These are phyloP conservation scores for Nautilus pompilius DNA, from an alignment of 1,140 invertebrate species.

Conservation along the genomic window DNA sequence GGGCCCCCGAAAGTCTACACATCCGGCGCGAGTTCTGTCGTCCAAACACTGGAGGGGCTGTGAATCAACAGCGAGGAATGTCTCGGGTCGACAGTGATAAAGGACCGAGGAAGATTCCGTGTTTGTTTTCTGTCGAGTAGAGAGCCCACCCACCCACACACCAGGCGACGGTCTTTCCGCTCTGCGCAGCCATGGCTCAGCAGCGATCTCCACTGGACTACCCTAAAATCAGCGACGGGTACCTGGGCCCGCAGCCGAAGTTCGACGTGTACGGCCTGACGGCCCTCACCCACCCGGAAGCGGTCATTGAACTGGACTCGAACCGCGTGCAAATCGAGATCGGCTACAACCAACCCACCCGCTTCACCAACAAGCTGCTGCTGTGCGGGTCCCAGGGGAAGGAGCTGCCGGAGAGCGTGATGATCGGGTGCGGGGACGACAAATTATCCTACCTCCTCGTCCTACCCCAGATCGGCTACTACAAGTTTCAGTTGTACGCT, in stretches of 20 bases:
- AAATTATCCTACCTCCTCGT: constrained; percentile 40
- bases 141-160: too few species aligned
- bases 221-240: constrained; percentile 44
- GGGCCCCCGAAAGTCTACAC: too few species aligned
- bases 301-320: constrained; percentile 1
- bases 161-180: too few species aligned
- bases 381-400: constrained; percentile 33
- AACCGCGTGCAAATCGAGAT: constrained; percentile 41
- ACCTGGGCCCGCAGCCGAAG: constrained; percentile 43
- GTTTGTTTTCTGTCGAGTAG: too few species aligned
- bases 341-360: constrained; percentile 24
- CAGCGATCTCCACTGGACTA: too few species aligned
- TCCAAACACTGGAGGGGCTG: too few species aligned
- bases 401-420: constrained; percentile 35
- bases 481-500: constrained; percentile 55
- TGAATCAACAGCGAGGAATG: too few species aligned
- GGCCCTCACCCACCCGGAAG: constrained; percentile 26
- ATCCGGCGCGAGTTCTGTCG: too few species aligned
- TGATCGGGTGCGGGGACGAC: constrained; percentile 29
- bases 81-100: too few species aligned
- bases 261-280: constrained; percentile 33
- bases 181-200: too few species aligned
- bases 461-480: constrained; percentile 44
- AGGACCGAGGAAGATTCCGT: too few species aligned
- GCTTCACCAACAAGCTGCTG: constrained; percentile 37